Evolutionary conservation across 2,113 vertebrate species (phyloP), one percentile per base, ranked within the genome.

Genomic region (Pelecanoides urinatrix): DNA sequence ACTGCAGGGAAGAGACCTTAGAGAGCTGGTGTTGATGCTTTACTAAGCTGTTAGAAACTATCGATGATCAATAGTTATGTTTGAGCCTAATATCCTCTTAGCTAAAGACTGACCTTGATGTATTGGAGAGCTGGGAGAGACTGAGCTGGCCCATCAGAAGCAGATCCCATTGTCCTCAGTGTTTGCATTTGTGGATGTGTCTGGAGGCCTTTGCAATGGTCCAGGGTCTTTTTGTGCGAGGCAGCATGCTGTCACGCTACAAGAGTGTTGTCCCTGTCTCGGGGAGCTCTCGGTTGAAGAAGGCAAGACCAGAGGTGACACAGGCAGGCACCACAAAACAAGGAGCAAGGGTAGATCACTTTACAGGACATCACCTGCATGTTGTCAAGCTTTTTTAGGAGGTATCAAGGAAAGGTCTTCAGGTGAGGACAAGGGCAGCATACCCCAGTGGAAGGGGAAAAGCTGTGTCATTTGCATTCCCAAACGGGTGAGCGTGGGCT

Each of bases 191-290:
- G 38, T 20, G 50, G 50, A 4, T 1, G 0, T 25, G 17, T 45
- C 56, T 53, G 61, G 38, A 67, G 65, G 42, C 61, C 38, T 55
- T 27, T 42, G 65, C 34, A 7, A 12, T 6, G 36, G 26, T 11
- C 8, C 7, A 1, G 27, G 26, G 34, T 30, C 3, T 17, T 59
- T 71, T 42, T 15, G 26, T 22, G n/a, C 0, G 1, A 70, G 55
- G 67, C 44, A n/a, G 12, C 0, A 0, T 10, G 56, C 56, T 80
- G 58, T 63, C 1, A 0, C n/a, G 36, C 40, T 13, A 2, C 49
- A 6, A 2, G 30, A 44, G 27, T 4, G 20, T 3, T 53, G 42
- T 27, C 38, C 50, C 40, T 45, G 27, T 26, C 66, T 38, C 2
- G 0, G 25, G 58, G 42, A 78, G 49, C 42, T 58, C 59, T 50